Evolutionary conservation across 2,113 vertebrate species (phyloP), one percentile per base, ranked within the genome.

Genomic region (Otocyon megalotis): DNA sequence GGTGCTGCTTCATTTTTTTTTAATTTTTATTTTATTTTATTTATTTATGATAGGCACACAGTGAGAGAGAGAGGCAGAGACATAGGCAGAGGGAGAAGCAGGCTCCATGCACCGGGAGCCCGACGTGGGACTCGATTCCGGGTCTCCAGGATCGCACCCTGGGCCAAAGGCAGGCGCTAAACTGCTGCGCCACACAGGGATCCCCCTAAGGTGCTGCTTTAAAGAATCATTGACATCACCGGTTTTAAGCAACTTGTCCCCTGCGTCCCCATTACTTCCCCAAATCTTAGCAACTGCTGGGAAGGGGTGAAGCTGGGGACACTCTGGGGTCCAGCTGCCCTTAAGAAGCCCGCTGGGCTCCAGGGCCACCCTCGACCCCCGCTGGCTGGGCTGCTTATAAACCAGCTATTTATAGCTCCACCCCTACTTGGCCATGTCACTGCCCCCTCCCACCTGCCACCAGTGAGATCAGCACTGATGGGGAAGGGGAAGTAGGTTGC

Each of bases 401-500:
- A 92, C 5, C 0, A 0, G 65, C 90, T 97, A 96, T 96, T 97
- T 96, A 97, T 98, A 98, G 65, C 71, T 37, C 93, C 54, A 8
- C 95, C 94, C 94, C 60, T 8, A 69, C 1, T 12, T 28, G 13
- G 14, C 17, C 67, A 3, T 10, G 62, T 62, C 97, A 95, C 84
- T 2, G 30, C 50, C 67, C 90, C 62, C 22, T 15, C 60, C 50
- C 28, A 9, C 30, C 8, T 8, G 90, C 62, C 35, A 77, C 88
- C 80, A 83, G 88, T 62, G 35, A 96, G 58, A 20, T 81, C 24
- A 37, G 37, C 2, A 8, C 62, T n/a, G 1, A n/a, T 50, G 76
- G 88, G 82, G 84, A 98, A 98, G 87, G 54, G 93, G 98, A 98
- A 98, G 97, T 96, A 16, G 60, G 95, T 92, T 97, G 93, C 91